Evolutionary conservation across 2,888 invertebrate species (phyloP), one percentile per base, ranked within the genome.

Genomic region (Melanargia galathea): DNA sequence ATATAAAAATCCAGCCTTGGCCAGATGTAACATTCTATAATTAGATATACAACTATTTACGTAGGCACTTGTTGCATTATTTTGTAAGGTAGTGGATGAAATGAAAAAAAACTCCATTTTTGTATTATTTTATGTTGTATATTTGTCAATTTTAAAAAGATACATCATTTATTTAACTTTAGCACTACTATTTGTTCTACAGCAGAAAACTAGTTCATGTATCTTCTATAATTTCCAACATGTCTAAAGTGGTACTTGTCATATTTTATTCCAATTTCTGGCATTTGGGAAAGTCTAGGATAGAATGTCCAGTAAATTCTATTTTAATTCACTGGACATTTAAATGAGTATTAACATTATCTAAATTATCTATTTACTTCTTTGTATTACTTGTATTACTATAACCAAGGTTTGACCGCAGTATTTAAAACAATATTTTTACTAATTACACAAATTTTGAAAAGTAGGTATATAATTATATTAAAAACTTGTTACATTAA

Each of bases 111-210:
- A 65, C 61, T 51, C 43, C 20, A 58, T 60, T 38, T 43, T 24
- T 49, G 35, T 63, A 46, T 54, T 58, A 51, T 68, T 66, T 67
- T 66, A 77, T 78, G 76, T 77, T 79, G 79, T 86, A 83, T 87
- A 85, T 86, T 87, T 84, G 82, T 87, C 81, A 82, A 83, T 83
- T 84, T 82, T 83, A 83, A 83, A 82, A 83, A 82, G 81, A 84
- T 86, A 84, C 82, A 85, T 80, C 69, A 71, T 74, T 66, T 81
- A 75, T 77, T 80, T 71, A 77, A 81, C 78, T 77, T 82, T 86
- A 85, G 80, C 79, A 81, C 87, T 88, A 89, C 82, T 80, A 79
- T 58, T 65, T 65, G 75, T 78, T 80, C 87, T 87, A 86, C 83
- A 81, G 83, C 84, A 80, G 83, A 83, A 85, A 81, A 81, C 70